Conservation (phyloP, 2,113 vertebrate genomes). For the Rynchops niger region DNA sequence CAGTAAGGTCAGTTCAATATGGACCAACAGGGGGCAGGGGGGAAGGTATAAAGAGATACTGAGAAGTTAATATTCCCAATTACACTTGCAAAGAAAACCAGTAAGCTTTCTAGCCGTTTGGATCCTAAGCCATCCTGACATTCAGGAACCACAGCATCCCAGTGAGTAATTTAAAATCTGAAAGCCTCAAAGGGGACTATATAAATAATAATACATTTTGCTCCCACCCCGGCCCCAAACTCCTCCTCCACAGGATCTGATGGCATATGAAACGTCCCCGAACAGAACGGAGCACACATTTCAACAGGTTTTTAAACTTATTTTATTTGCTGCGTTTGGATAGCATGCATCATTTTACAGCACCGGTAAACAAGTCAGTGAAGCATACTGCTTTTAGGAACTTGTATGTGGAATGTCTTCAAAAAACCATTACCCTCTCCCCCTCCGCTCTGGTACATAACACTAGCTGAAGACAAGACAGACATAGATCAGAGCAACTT, state of each 20-base stretch:
- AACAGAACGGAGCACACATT: background rate
- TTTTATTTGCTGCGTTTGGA: conserved; percentile 61
- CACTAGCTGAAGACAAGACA: conserved; percentile 52
- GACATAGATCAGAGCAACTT: conserved; percentile 28
- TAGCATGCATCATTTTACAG: conserved; percentile 73
- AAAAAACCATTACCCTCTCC: background rate
- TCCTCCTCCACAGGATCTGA: background rate
- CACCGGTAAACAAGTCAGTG: conserved; percentile 71
- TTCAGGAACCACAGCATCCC: background rate
- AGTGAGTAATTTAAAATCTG: background rate
- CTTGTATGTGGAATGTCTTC: conserved; percentile 72
- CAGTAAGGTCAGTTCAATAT: background rate
- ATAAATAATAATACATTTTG: background rate
- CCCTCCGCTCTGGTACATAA: conserved; percentile 33
- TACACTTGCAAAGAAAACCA: background rate
- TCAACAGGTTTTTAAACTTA: background rate
- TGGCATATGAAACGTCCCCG: background rate
- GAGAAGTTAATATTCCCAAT: background rate
- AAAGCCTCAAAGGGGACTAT: background rate
- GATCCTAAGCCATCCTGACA: background rate
- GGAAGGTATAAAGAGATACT: background rate
- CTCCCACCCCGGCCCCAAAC: background rate
- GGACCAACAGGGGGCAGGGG: background rate
- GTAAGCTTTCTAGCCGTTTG: background rate
- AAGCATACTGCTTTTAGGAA: conserved; percentile 50